Conservation (phyloP, 2,113 vertebrate species). For the Myodes glareolus region DNA sequence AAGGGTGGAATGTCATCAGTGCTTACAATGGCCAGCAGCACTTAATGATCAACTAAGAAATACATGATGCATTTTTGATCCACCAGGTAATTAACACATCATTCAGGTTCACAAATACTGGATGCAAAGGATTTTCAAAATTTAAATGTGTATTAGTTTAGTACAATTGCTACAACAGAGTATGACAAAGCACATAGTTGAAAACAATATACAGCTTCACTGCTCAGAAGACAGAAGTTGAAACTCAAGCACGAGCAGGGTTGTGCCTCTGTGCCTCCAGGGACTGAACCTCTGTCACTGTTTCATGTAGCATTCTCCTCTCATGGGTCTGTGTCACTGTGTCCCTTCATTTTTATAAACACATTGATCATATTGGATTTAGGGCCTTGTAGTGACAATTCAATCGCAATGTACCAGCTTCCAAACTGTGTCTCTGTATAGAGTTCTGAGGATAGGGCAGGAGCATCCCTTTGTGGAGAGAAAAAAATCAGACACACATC, state of each 20-base stretch:
- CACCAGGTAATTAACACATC: background rate
- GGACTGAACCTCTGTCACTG: background rate
- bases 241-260: background rate
- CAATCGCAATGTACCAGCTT: background rate
- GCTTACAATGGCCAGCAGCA: background rate
- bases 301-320: background rate
- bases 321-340: background rate
- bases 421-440: background rate
- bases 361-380: background rate
- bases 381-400: background rate
- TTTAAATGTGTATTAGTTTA: background rate
- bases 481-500: background rate
- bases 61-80: background rate
- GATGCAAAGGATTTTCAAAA: background rate
- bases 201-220: background rate
- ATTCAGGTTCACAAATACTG: background rate
- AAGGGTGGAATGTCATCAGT: background rate
- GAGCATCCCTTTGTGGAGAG: background rate
- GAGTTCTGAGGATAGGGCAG: background rate
- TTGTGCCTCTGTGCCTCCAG: background rate
- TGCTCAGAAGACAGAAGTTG: background rate
- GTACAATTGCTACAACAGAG: background rate
- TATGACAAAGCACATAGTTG: background rate
- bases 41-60: constrained; percentile 13
- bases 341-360: background rate